phyloP scores from a whole-genome alignment of 2,113 vertebrate genomes.

The Benitochromis conjunctus region DNA sequence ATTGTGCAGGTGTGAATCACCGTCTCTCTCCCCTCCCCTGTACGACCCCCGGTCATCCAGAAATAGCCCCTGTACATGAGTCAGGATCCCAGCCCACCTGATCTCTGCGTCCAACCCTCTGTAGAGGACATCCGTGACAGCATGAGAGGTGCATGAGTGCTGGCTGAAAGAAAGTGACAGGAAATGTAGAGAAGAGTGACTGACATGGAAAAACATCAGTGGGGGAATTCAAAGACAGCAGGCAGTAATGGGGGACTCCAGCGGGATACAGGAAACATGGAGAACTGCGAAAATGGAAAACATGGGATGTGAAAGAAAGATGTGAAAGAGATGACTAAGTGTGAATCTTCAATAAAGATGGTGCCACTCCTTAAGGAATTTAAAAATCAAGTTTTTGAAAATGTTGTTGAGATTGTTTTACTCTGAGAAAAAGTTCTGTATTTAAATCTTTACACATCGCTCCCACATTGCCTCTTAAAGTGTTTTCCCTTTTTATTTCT shows the following conservation, averaged over 20 bases:
- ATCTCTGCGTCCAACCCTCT: background rate
- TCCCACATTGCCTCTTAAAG: background rate
- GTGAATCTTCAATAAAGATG: background rate
- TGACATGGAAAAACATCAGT: background rate
- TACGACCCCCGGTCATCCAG: conserved; percentile 1
- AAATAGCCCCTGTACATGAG: conserved; percentile 36
- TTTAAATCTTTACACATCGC: background rate
- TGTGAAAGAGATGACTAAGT: background rate
- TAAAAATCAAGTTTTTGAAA: background rate
- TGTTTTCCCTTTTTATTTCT: background rate
- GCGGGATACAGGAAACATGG: background rate
- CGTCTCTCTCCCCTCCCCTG: conserved; percentile 27
- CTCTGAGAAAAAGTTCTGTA: background rate
- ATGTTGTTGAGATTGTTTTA: background rate
- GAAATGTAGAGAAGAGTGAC: background rate
- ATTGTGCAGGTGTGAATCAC: conserved; percentile 62
- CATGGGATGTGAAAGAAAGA: background rate
- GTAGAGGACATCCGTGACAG: background rate
- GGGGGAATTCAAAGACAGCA: background rate
- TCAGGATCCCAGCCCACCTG: conserved; percentile 13
- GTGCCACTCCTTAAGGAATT: background rate
- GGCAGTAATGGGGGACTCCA: background rate
- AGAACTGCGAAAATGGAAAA: conserved; percentile 11
- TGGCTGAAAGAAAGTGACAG: background rate
- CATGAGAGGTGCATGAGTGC: background rate